Conservation (phyloP, 1,140 invertebrate genomes). For the Scaptomyza pallida region DNA sequence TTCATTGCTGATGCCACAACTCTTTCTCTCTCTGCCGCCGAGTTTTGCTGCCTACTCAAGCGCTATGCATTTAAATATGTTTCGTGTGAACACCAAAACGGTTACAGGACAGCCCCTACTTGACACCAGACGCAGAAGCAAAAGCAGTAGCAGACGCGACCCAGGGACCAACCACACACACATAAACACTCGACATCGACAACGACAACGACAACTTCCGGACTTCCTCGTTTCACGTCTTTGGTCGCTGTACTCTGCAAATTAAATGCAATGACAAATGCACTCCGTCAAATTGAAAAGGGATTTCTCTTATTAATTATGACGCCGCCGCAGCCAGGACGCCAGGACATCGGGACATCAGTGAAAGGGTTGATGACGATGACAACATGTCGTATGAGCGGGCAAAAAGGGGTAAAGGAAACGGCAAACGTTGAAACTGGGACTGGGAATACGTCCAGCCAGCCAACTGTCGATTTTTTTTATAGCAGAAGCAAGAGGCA, state of each 20-base stretch:
- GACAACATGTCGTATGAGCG: constrained; percentile 64
- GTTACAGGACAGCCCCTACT: constrained; percentile 77
- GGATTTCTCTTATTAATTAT: constrained; percentile 84
- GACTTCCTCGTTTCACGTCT: constrained; percentile 41
- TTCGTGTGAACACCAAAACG: constrained; percentile 78
- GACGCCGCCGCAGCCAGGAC: constrained; percentile 74
- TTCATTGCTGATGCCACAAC: constrained; percentile 53
- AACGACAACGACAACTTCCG: constrained; percentile 62
- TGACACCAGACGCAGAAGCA: constrained; percentile 64
- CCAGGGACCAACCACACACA: constrained; percentile 44
- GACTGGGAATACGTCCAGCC: constrained; percentile 31
- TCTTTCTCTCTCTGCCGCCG: constrained; percentile 6
- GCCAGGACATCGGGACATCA: constrained; percentile 53
- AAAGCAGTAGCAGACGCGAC: constrained; percentile 10
- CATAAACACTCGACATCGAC: constrained; percentile 14
- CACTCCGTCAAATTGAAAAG: constrained; percentile 84
- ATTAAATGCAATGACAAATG: constrained; percentile 84
- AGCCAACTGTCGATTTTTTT: constrained; percentile 78
- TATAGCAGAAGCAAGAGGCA: constrained; percentile 25
- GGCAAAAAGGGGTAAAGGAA: neutral
- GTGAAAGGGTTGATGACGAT: constrained; percentile 64
- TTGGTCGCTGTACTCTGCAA: constrained; percentile 63
- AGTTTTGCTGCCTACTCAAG: constrained; percentile 46
- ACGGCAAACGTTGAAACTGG: constrained; percentile 5
- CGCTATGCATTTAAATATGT: constrained; percentile 75